Evolutionary conservation across 2,888 invertebrate genomes (phyloP), one percentile per base, ranked within the genome.

Genomic region (Hydriomena furcata): DNA sequence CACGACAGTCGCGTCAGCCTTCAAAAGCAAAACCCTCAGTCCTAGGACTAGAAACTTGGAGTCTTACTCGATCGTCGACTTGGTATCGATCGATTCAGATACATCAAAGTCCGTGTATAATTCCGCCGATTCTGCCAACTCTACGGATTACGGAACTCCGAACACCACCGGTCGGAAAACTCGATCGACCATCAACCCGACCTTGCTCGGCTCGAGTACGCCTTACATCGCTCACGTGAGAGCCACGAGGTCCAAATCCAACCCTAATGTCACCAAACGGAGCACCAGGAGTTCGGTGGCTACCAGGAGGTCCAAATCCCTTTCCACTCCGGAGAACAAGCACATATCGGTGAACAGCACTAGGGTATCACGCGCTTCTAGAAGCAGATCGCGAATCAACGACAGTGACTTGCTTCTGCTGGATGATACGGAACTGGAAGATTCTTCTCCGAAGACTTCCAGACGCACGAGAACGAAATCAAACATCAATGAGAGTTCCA

Each of bases 1-100:
- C 13, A 47, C 65, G 1, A 64, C 69, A 0, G 55, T 61, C 7
- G 61, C 66, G 0, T 63, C 76, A 0, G 63, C 68, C 0, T 62
- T 60, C 17, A 44, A 55, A 24, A 71, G 76, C 0, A 65, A 66
- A 7, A 72, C 77, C 0, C 38, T 70, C 2, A 76, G 73, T 17
- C 72, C 79, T 0, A 56, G 71, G 1, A 32, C 63, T 1, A 54
- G 49, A n/a, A 66, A 74, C 13, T 43, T 78, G 11, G 84, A 87
- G 37, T 68, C 82, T 0, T 87, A 85, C 55, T 86, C 89, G 0
- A 77, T 87, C 1, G 86, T 88, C 0, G 88, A 89, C 50, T 59
- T 88, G 4, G 80, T 88, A 0, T 85, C 87, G 0, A 40, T 73
- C 0, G 80, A 82, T 36, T 76, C 80, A n/a, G 72, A 74, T 0